These are phyloP conservation scores for Pogona vitticeps DNA, from an alignment of 2,113 vertebrate species.

Conservation along the genomic window DNA sequence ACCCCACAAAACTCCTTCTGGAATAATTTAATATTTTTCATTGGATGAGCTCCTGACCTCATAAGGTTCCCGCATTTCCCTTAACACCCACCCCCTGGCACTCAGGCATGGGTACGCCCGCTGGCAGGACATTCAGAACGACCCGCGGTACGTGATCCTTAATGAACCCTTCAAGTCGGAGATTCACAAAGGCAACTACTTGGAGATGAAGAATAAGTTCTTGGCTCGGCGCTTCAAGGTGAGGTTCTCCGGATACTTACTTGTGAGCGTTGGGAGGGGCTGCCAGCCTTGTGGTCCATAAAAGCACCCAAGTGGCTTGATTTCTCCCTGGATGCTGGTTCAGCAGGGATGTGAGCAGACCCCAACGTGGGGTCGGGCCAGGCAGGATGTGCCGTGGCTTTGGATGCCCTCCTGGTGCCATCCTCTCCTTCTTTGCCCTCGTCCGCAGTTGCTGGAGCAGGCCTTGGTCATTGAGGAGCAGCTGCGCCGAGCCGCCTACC, in stretches of 20 bases:
- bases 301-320: no score
- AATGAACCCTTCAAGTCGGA: conserved; percentile 97
- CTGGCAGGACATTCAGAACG: conserved; percentile 99
- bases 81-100: conserved; percentile 47
- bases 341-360: no score
- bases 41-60: not conserved
- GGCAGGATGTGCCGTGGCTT: no score
- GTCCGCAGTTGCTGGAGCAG: conserved; percentile 90
- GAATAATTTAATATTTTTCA: not conserved
- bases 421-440: not conserved
- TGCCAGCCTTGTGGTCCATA: no score
- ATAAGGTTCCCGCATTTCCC: conserved; percentile 44
- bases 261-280: no score
- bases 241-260: not conserved
- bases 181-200: conserved; percentile 96
- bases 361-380: no score
- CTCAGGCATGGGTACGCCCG: conserved; percentile 94
- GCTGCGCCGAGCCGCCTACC: conserved; percentile 91
- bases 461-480: conserved; percentile 98
- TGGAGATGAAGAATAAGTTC: conserved; percentile 99
- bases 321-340: no score
- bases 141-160: conserved; percentile 90
- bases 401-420: no score
- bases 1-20: no score
- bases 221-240: conserved; percentile 96